Base-by-base conservation (phyloP, 37 sponge, comb jelly and placozoan species). In the Chondrosia reniformis region DNA sequence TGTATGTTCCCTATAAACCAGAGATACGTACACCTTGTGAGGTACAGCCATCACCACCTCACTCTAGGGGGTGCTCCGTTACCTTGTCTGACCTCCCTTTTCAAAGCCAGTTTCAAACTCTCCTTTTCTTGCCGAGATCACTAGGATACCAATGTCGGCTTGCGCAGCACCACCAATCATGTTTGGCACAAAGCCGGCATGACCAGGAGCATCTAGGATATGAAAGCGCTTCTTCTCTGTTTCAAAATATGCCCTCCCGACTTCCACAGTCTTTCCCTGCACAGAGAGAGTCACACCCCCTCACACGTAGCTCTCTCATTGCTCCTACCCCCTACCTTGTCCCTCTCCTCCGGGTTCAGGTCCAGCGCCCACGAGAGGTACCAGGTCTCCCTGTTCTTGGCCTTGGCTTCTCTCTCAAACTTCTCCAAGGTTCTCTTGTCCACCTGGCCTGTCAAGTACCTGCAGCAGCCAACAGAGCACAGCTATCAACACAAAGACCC, bases 21-120 rank as follows among this genome's bases (percentile, higher is more conserved):
- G 17, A 52, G 10, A 52, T 3, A 75, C 32, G 38, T 46, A 40
- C 74, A 73, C 4, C 45, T 5, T 27, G 12, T 41, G 63, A 17
- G 25, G 17, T 17, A 73, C 8, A 12, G n/a, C 4, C 46, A 45
- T 34, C n/a, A 25, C 21, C 74, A 73, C 46, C 38, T 55, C 56
- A 33, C 63, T 25, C 24, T 12, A 78, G 21, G 9, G n/a, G 30
- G 0, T 15, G 9, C 49, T 34, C 25, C 39, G 46, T 49, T 80
- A 89, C 92, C 92, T 83, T 17, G 99, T 98, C 69, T 98, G 99
- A 2, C 99, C 99, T 44, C 90, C 88, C 37, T 89, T 61, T 69
- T 98, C 99, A 82, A 98, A 98, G 12, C 99, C 99, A 25, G 99
- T 95, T 77, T 98, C 99, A 84, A 98, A 98, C 78, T 98, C 99